Percentiles rank a stretch among this genome's conserved stretches.
Evolutionary conservation across 2,888 invertebrate genomes (phyloP).

Genomic region (Trimorus sp.): DNA sequence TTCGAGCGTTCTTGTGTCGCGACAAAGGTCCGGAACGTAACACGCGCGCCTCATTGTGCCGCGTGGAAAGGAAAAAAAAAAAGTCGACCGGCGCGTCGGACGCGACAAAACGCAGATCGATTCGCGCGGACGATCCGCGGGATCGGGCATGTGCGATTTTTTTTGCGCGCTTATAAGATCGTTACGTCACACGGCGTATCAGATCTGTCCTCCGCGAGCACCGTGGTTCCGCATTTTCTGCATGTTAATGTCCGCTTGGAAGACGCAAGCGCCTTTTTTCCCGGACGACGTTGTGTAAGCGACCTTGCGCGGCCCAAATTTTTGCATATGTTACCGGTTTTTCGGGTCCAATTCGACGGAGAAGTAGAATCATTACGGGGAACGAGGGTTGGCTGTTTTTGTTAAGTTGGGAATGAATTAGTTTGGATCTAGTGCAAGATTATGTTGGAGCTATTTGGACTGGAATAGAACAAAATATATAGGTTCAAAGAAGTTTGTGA

Average conservation of each 20-base stretch:
- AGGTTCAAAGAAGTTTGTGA: no score
- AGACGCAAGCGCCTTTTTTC: conserved; percentile 14
- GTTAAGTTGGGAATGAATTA: no score
- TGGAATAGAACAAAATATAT: no score
- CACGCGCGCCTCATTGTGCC: conserved; percentile 24
- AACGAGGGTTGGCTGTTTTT: no score
- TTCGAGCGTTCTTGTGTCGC: conserved; percentile 19
- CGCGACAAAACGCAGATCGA: not conserved
- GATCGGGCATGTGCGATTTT: conserved; percentile 23
- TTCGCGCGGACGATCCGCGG: conserved; percentile 2
- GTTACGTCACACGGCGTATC: conserved; percentile 31
- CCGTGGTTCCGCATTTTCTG: conserved; percentile 41
- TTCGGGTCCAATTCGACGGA: conserved; percentile 17
- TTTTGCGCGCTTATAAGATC: conserved; percentile 21
- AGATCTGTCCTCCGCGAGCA: conserved; percentile 25
- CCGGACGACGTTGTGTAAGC: conserved; percentile 14
- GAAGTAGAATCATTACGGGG: no score
- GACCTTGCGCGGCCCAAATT: conserved; percentile 9
- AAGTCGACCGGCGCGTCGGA: conserved; percentile 21
- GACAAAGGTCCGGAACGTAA: conserved; percentile 20
- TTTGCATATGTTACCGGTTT: not conserved
- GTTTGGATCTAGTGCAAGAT: no score
- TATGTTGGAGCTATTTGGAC: no score
- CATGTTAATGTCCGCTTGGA: conserved; percentile 13
- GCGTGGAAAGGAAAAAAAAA: conserved; percentile 1